A percentile compares a stretch with the other conserved stretches of the same genome.
Evolutionary conservation across 2,888 invertebrate genomes (phyloP).

Genomic region (Peribatodes rhomboidaria): DNA sequence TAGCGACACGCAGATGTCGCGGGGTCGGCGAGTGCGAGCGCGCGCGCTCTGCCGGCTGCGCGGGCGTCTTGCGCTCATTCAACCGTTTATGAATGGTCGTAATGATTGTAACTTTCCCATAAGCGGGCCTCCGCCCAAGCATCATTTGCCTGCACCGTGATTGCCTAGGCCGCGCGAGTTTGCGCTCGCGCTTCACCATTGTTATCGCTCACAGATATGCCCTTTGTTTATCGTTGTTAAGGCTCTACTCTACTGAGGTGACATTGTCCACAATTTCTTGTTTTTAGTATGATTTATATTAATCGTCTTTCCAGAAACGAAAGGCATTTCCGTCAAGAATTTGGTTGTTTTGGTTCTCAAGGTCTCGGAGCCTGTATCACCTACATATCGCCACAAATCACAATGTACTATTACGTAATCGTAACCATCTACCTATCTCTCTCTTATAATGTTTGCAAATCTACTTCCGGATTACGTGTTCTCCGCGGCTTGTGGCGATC

Average conservation of each 20-base stretch:
- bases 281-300: background rate
- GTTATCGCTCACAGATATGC: slow-evolving; percentile 53
- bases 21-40: slow-evolving; percentile 61
- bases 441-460: slow-evolving; percentile 6
- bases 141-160: slow-evolving; percentile 60
- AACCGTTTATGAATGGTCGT: slow-evolving; percentile 83
- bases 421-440: background rate
- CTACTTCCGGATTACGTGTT: slow-evolving; percentile 10
- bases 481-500: background rate
- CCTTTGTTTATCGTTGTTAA: slow-evolving; percentile 35
- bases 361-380: slow-evolving; percentile 10
- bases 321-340: background rate
- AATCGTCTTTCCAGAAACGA: background rate
- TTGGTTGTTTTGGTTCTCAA: slow-evolving; percentile 9
- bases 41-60: slow-evolving; percentile 61
- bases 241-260: background rate
- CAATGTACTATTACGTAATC: slow-evolving; percentile 25
- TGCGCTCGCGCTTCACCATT: slow-evolving; percentile 42
- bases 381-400: slow-evolving; percentile 10
- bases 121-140: slow-evolving; percentile 73
- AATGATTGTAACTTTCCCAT: slow-evolving; percentile 82
- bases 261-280: slow-evolving; percentile 5
- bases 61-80: slow-evolving; percentile 77
- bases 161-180: slow-evolving; percentile 46
- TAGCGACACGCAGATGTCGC: slow-evolving; percentile 67